Evolutionary conservation across 1,140 invertebrate species (phyloP).

Genomic region (Drosophila nikananu): DNA sequence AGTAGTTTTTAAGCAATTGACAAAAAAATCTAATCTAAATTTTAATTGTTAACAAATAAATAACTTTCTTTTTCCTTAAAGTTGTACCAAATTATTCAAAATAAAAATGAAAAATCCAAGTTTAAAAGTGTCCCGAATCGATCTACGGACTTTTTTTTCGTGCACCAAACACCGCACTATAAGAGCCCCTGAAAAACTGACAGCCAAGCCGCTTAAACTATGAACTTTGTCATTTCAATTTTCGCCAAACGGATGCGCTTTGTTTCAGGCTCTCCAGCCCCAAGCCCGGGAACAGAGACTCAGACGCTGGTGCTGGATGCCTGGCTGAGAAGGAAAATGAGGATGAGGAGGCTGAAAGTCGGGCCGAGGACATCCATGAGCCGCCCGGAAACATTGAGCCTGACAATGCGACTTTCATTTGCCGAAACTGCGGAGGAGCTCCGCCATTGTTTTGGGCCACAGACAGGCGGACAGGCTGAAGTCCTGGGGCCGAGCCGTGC

Average conservation of each 20-base stretch:
- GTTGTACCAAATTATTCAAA: too few relatives aligned
- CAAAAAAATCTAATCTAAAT: too few relatives aligned
- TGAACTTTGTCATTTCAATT: constrained; percentile 85
- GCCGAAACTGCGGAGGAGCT: constrained; percentile 70
- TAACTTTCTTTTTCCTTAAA: neutral
- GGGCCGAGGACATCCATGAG: constrained; percentile 47
- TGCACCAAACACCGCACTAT: constrained; percentile 33
- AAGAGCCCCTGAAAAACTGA: constrained; percentile 68
- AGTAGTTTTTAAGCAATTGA: too few relatives aligned
- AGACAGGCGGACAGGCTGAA: constrained; percentile 24
- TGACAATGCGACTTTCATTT: constrained; percentile 82
- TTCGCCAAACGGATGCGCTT: constrained; percentile 84
- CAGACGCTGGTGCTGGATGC: constrained; percentile 26
- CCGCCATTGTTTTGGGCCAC: constrained; percentile 74
- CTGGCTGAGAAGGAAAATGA: constrained; percentile 24
- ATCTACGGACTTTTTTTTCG: neutral
- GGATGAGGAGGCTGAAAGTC: constrained; percentile 19
- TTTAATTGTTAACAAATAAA: neutral
- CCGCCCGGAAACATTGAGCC: constrained; percentile 77
- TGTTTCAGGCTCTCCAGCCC: constrained; percentile 65
- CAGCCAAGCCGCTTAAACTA: constrained; percentile 84
- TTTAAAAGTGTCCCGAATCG: neutral
- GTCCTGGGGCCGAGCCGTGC: constrained; percentile 41
- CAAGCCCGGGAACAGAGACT: constrained; percentile 2
- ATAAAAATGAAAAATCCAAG: neutral